Evolutionary conservation across 2,888 invertebrate species (phyloP).

Genomic region (Drosophila meridiana): DNA sequence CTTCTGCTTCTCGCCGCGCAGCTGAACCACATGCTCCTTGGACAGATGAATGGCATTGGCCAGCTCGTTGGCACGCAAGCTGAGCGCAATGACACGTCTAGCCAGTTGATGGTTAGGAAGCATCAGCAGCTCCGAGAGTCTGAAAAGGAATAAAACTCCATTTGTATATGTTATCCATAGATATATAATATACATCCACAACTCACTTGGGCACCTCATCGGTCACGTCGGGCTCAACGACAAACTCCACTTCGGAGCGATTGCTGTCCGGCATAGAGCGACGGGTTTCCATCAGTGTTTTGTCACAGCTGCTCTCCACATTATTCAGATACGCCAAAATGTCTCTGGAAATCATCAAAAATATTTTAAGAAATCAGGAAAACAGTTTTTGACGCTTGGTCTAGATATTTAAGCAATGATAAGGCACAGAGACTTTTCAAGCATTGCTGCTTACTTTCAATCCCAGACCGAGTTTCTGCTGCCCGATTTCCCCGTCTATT

Average conservation of each 20-base stretch:
- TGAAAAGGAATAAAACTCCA: slow-evolving; percentile 24
- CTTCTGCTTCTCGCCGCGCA: slow-evolving; percentile 84
- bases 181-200: accelerated
- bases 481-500: background rate
- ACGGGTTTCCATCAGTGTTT: slow-evolving; percentile 83
- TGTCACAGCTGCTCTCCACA: slow-evolving; percentile 85
- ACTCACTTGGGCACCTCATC: slow-evolving; percentile 85
- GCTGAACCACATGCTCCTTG: slow-evolving; percentile 84
- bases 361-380: background rate
- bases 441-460: background rate
- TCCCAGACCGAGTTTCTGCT: background rate
- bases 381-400: too few relatives aligned
- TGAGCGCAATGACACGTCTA: slow-evolving; percentile 83
- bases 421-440: background rate
- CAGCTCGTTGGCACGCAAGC: slow-evolving; percentile 84
- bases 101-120: slow-evolving; percentile 85
- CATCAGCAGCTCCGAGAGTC: slow-evolving; percentile 84
- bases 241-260: slow-evolving; percentile 84
- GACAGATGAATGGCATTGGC: slow-evolving; percentile 84
- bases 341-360: slow-evolving; percentile 72
- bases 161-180: accelerated
- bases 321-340: slow-evolving; percentile 84
- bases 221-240: slow-evolving; percentile 84
- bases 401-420: background rate
- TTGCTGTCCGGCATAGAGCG: slow-evolving; percentile 84